phyloP scores from a whole-genome alignment of 2,797 vertebrate species.

The Pterois miles region DNA sequence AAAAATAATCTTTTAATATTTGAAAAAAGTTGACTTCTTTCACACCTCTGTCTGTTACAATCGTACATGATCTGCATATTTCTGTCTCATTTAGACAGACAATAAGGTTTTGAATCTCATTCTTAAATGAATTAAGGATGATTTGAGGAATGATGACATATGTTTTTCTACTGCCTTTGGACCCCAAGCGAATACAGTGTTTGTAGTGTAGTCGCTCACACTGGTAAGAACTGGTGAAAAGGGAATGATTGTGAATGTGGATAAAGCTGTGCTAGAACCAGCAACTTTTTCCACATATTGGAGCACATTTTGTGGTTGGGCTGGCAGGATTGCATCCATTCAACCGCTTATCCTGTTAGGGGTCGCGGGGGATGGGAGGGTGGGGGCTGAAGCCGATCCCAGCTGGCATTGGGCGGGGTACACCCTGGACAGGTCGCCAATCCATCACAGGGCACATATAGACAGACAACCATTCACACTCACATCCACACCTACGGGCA shows the following conservation, averaged over 20 bases:
- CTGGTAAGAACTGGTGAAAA: background rate
- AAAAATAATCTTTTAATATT: too few species aligned
- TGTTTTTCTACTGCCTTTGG: background rate
- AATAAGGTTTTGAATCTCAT: background rate
- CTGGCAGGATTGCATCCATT: background rate
- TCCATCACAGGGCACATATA: too few species aligned
- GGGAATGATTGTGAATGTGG: background rate
- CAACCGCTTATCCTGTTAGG: too few species aligned
- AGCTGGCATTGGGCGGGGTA: too few species aligned
- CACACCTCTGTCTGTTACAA: background rate
- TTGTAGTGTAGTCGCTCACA: background rate
- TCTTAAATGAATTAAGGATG: too few species aligned
- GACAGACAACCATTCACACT: too few species aligned
- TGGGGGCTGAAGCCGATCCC: too few species aligned
- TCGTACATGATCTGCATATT: background rate
- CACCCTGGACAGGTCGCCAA: too few species aligned
- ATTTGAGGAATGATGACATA: background rate
- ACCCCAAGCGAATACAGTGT: background rate
- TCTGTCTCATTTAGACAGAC: background rate
- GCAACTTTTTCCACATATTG: slow-evolving; percentile 23
- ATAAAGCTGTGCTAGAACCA: slow-evolving; percentile 2
- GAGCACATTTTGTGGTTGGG: slow-evolving; percentile 26
- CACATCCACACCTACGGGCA: too few species aligned
- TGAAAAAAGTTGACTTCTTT: too few species aligned
- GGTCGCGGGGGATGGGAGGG: too few species aligned